Evolutionary conservation across 2,888 invertebrate species (phyloP).

Genomic region (Panorpa germanica): DNA sequence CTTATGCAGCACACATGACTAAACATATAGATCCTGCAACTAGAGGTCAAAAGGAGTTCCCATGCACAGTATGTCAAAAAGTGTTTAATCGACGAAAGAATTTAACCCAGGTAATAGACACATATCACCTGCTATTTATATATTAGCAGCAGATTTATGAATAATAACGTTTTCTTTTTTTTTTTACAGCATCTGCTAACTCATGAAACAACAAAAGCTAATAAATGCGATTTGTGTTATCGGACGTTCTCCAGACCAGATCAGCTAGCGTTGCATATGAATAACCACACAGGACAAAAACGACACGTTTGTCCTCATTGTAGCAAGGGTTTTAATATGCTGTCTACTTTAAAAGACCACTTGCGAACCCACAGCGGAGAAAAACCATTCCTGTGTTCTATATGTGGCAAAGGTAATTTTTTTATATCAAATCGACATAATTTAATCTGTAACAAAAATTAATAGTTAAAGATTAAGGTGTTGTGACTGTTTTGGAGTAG

Average conservation of each 20-base stretch:
- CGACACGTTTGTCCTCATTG: slow-evolving; percentile 30
- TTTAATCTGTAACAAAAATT: no score
- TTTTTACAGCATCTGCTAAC: slow-evolving; percentile 12
- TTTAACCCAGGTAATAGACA: no score
- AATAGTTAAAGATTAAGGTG: no score
- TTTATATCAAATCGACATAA: no score
- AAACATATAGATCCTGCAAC: slow-evolving; percentile 12
- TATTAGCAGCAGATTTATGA: slow-evolving; percentile 10
- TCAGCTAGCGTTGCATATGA: slow-evolving; percentile 26
- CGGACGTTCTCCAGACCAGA: no score
- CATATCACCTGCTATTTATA: background rate
- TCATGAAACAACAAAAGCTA: slow-evolving; percentile 12
- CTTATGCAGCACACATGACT: slow-evolving; percentile 25
- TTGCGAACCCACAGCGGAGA: slow-evolving; percentile 35
- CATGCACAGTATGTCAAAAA: no score
- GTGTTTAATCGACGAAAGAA: no score
- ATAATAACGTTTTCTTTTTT: slow-evolving; percentile 12
- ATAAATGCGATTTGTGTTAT: slow-evolving; percentile 12
- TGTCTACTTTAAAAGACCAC: slow-evolving; percentile 36
- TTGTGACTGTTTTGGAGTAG: no score
- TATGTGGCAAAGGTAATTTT: slow-evolving; percentile 35
- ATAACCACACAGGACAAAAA: slow-evolving; percentile 26
- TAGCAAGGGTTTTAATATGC: slow-evolving; percentile 28
- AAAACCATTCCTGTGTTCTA: slow-evolving; percentile 33
- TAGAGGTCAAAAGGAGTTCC: slow-evolving; percentile 12